phyloP scores from a whole-genome alignment of 2,888 invertebrate genomes.

The Punctoribates punctum region DNA sequence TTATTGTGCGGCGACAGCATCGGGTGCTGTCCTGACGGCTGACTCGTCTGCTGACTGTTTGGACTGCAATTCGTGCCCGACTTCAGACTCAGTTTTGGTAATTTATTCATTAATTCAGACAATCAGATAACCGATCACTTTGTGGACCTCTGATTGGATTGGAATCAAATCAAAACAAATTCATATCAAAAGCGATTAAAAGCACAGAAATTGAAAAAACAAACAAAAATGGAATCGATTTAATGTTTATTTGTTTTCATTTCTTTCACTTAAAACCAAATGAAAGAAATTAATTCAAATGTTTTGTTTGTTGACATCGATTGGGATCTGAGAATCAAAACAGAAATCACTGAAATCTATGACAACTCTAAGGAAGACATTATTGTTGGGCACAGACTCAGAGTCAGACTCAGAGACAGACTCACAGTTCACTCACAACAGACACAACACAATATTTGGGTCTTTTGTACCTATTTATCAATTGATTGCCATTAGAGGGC shows the following conservation, averaged over 20 bases:
- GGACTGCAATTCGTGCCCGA: background rate
- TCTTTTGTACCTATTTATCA: too few species aligned
- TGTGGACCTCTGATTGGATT: background rate
- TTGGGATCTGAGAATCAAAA: background rate
- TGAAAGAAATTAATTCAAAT: too few species aligned
- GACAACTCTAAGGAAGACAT: background rate
- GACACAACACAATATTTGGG: too few species aligned
- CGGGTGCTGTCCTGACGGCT: background rate
- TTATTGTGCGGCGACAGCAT: conserved; percentile 35
- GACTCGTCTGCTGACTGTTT: background rate
- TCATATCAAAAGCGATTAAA: too few species aligned
- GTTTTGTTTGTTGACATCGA: background rate
- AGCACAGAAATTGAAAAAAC: too few species aligned
- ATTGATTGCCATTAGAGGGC: too few species aligned
- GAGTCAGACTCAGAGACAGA: too few species aligned
- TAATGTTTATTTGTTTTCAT: too few species aligned
- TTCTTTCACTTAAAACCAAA: too few species aligned
- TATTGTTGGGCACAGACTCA: background rate
- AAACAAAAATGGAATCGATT: too few species aligned
- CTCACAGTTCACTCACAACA: too few species aligned
- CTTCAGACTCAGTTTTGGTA: conserved; percentile 5
- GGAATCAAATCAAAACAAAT: background rate
- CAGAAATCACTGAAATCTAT: background rate
- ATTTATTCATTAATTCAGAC: conserved; percentile 20
- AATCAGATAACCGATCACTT: background rate